A percentile compares a stretch with the other conserved stretches of the same genome.
Conservation (phyloP, 1,140 invertebrate species). For the Drosophila athabasca region DNA sequence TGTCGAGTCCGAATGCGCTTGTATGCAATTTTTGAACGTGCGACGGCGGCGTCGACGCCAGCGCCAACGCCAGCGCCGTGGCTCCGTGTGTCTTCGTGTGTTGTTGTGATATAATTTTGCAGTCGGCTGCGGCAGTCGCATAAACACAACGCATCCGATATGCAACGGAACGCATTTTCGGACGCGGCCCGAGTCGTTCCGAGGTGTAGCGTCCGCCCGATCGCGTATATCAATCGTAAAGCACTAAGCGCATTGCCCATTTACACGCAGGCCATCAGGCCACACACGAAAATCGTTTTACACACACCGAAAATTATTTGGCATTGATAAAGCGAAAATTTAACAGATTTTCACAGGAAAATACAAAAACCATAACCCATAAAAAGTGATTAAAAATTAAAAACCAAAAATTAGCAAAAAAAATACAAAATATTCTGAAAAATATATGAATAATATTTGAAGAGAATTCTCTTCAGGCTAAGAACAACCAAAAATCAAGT, state of each 20-base stretch:
- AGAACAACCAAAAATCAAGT: too few relatives aligned
- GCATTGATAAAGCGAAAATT: constrained; percentile 20
- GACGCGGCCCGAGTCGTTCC: constrained; percentile 83
- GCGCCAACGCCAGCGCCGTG: constrained; percentile 58
- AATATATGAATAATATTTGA: too few relatives aligned
- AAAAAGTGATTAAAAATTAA: neutral
- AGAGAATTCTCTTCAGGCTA: neutral
- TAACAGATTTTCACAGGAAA: constrained; percentile 5
- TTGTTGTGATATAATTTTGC: constrained; percentile 83
- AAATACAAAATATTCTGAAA: neutral
- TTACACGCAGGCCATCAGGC: constrained; percentile 60
- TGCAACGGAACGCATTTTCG: constrained; percentile 84
- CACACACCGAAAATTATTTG: constrained; percentile 29
- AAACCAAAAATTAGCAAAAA: neutral
- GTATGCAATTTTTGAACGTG: constrained; percentile 67
- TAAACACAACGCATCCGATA: constrained; percentile 84
- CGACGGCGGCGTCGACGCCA: constrained; percentile 29
- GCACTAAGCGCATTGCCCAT: constrained; percentile 75
- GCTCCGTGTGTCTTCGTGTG: constrained; percentile 70
- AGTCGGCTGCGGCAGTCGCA: constrained; percentile 83
- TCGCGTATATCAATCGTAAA: constrained; percentile 83
- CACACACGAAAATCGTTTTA: too few relatives aligned
- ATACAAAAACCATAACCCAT: neutral
- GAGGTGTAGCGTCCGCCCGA: constrained; percentile 84
- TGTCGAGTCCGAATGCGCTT: constrained; percentile 64